Base-by-base conservation (phyloP, 2,797 vertebrate genomes). In the Microctenopoma stevenorrisi region DNA sequence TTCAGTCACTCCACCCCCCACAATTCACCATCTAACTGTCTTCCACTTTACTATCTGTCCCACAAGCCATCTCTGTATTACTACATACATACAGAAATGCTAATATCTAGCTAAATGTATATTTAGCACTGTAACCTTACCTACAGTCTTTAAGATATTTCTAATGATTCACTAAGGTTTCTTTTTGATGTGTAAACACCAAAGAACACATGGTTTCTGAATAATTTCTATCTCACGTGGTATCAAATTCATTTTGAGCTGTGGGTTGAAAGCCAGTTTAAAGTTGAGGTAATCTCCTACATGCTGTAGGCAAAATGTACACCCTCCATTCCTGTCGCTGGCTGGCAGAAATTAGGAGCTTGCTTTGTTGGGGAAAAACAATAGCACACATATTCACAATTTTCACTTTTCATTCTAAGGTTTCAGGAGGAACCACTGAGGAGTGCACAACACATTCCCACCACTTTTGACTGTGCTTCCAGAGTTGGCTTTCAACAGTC, bases 401-500 rank as follows among this genome's bases (percentile, higher is more conserved):
- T 84, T 76, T 46, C 77, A 28, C 49, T 57, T 80, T 70, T 74
- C 64, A 64, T 63, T 78, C 64, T 60, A 67, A 82, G 85, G 71
- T 89, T 89, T 84, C 70, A 69, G 64, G 13, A 4, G 72, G 66
- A 79, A 74, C 40, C 82, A 72, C 79, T 58, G 51, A 68, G 64
- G 65, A 72, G 66, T 55, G 58, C 68, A 75, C 42, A 78, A 78
- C 66, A 79, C 74, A 78, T 81, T 79, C 78, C 67, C 77, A 79
- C 71, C 70, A 61, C 73, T 64, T 64, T 37, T 16, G 69, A 68
- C 74, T 84, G 78, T 78, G 88, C 62, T 76, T 81, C 78, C 74
- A 79, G 73, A 82, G 68, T 81, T 64, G 79, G 56, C 77, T 86
- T 80, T 78, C 76, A 82, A 59, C 35, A 83, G 81, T 80, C 86